Evolutionary conservation across 2,797 vertebrate species (phyloP).

Genomic region (Mallotus villosus): DNA sequence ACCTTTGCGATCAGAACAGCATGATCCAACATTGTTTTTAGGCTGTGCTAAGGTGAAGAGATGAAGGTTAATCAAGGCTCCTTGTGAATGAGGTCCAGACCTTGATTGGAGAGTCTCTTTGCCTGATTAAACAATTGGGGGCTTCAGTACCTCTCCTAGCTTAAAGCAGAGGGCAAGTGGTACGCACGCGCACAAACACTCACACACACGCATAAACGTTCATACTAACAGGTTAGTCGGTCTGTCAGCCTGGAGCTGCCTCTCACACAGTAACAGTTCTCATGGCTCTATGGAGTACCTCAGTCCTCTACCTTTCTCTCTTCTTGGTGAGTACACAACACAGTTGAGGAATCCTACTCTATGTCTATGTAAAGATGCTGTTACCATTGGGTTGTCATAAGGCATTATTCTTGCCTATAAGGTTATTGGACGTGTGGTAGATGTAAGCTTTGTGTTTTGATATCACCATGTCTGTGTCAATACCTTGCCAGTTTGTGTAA

Average conservation of each 20-base stretch:
- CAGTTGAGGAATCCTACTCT: not conserved
- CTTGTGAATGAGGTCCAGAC: slow-evolving; percentile 32
- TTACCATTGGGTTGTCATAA: not conserved
- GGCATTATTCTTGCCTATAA: not conserved
- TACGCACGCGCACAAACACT: slow-evolving; percentile 1
- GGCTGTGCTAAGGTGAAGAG: not conserved
- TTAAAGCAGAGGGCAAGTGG: not conserved
- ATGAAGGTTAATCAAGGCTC: slow-evolving; percentile 60
- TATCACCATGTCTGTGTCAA: not conserved
- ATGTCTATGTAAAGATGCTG: not conserved
- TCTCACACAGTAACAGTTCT: slow-evolving; percentile 32
- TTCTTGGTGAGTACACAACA: slow-evolving; percentile 64
- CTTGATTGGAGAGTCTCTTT: slow-evolving; percentile 68
- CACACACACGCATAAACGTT: slow-evolving; percentile 23
- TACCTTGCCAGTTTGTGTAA: not conserved
- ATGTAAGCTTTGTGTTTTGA: not conserved
- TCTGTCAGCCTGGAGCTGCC: slow-evolving; percentile 20
- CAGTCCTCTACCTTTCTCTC: slow-evolving; percentile 48
- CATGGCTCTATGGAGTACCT: slow-evolving; percentile 61
- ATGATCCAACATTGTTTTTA: not conserved
- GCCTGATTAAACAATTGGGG: slow-evolving; percentile 67
- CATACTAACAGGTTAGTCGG: slow-evolving; percentile 33
- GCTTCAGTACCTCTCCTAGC: not conserved
- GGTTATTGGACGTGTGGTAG: not conserved
- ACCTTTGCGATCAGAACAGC: not conserved